A percentile compares a stretch with the other conserved stretches of the same genome.
Conservation (phyloP, 1,140 invertebrate genomes). For the Proctacanthus coquilletti region DNA sequence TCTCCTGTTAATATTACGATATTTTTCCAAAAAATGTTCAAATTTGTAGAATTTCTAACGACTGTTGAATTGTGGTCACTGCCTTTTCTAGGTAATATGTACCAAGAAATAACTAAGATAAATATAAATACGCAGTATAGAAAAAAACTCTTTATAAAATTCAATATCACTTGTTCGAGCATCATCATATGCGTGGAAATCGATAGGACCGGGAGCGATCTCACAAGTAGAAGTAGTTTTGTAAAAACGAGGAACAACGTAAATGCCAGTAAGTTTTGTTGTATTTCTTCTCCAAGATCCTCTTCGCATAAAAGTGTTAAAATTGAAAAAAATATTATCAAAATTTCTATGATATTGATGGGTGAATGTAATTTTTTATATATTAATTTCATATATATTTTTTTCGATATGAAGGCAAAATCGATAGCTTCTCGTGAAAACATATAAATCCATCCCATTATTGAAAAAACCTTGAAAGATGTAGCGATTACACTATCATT, state of each 20-base stretch:
- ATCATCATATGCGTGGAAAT: slow-evolving; percentile 64
- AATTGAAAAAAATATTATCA: slow-evolving; percentile 42
- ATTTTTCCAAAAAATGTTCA: slow-evolving; percentile 49
- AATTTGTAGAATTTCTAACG: slow-evolving; percentile 40
- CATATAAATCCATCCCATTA: slow-evolving; percentile 38
- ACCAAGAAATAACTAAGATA: slow-evolving; percentile 66
- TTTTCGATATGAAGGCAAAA: slow-evolving; percentile 42
- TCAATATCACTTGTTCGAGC: slow-evolving; percentile 57
- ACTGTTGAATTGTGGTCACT: too few relatives aligned
- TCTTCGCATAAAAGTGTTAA: slow-evolving; percentile 36
- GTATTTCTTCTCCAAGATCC: slow-evolving; percentile 32
- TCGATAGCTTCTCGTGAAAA: slow-evolving; percentile 52
- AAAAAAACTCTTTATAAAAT: slow-evolving; percentile 60
- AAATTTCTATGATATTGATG: slow-evolving; percentile 55
- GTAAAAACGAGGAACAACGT: slow-evolving; percentile 56
- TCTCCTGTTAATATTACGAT: slow-evolving; percentile 73
- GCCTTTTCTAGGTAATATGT: slow-evolving; percentile 33
- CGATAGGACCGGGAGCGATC: slow-evolving; percentile 47
- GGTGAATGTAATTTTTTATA: slow-evolving; percentile 42
- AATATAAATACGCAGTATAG: slow-evolving; percentile 65
- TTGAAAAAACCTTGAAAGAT: slow-evolving; percentile 28
- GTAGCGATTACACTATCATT: slow-evolving; percentile 28
- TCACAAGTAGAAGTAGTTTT: slow-evolving; percentile 57
- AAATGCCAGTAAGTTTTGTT: slow-evolving; percentile 42
- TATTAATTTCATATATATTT: too few relatives aligned